Conservation (phyloP, 2,797 vertebrate genomes). For the Harpagifer antarcticus region DNA sequence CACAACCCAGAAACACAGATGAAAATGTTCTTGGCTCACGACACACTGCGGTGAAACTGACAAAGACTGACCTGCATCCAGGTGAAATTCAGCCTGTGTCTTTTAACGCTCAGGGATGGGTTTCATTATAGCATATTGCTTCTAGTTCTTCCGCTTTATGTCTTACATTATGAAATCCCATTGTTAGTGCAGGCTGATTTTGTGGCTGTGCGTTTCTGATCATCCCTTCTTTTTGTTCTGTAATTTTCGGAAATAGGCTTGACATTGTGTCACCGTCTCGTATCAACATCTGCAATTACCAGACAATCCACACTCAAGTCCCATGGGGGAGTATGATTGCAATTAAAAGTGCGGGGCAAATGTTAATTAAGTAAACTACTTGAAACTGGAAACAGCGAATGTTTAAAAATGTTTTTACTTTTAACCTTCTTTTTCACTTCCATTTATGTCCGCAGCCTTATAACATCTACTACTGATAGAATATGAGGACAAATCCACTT, state of each 20-base stretch:
- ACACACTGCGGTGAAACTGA: conserved; percentile 42
- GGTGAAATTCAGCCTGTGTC: conserved; percentile 57
- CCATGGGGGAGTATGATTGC: conserved; percentile 95
- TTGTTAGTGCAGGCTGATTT: conserved; percentile 18
- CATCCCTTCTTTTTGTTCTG: conserved; percentile 47
- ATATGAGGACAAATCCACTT: no score
- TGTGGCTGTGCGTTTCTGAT: conserved; percentile 21
- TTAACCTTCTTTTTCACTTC: conserved; percentile 57
- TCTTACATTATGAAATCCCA: conserved; percentile 18
- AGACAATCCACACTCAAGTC: conserved; percentile 90
- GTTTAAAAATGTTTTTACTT: conserved; percentile 83
- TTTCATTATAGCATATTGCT: conserved; percentile 25
- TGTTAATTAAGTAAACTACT: conserved; percentile 99
- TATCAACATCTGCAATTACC: conserved; percentile 96
- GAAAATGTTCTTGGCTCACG: conserved; percentile 64
- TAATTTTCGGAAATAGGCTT: conserved; percentile 73
- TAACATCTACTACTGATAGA: conserved; percentile 11
- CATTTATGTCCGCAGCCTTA: conserved; percentile 32
- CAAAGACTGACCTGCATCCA: conserved; percentile 74
- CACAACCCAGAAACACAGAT: conserved; percentile 74
- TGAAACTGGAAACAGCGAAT: conserved; percentile 92
- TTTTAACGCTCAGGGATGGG: conserved; percentile 10
- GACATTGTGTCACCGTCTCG: conserved; percentile 92
- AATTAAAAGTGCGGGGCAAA: conserved; percentile 98
- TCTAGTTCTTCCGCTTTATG: neutral